Evolutionary conservation across 2,113 vertebrate genomes (phyloP), one percentile per base, ranked within the genome.

Genomic region (Lates calcarifer): DNA sequence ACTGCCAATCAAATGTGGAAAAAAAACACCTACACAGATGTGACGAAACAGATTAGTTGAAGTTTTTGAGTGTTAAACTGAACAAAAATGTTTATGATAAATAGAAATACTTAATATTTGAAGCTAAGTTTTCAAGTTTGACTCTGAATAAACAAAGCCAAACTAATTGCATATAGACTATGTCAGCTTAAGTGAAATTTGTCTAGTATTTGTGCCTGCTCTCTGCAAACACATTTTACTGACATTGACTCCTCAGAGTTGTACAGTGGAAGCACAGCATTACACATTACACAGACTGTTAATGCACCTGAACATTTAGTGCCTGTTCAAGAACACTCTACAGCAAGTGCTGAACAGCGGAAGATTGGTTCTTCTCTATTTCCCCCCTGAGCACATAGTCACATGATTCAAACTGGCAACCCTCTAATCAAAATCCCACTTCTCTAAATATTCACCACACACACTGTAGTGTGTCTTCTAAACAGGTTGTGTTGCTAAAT

Each of bases 351-450:
- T 31, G 45, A 63, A 51, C 58, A 67, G 63, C 3, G 56, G 72
- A 82, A 77, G 66, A 65, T 15, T 62, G 29, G 60, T 49, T 63
- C 58, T 74, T 78, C 77, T 61, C 70, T 51, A 26, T 62, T 76
- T 66, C 4, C 28, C 4, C 28, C 37, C 7, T 39, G 5, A 37
- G 33, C 49, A 70, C 70, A 78, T 24, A 47, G n/a, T 76, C 62
- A 63, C 66, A 69, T 28, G 35, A 64, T 39, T 55, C 47, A 87
- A 77, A 79, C 24, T 18, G 31, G 31, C 56, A 77, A 31, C 18
- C 29, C 28, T 55, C 41, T 31, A n/a, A 61, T 18, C 28, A 57
- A n/a, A 28, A 43, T 11, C 5, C 17, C 22, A 87, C 82, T 75
- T 82, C 74, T 60, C 43, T 33, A 64, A 64, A 77, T 24, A 10